phyloP scores from a whole-genome alignment of 1,140 invertebrate genomes.

The Zelostemma sp. region DNA sequence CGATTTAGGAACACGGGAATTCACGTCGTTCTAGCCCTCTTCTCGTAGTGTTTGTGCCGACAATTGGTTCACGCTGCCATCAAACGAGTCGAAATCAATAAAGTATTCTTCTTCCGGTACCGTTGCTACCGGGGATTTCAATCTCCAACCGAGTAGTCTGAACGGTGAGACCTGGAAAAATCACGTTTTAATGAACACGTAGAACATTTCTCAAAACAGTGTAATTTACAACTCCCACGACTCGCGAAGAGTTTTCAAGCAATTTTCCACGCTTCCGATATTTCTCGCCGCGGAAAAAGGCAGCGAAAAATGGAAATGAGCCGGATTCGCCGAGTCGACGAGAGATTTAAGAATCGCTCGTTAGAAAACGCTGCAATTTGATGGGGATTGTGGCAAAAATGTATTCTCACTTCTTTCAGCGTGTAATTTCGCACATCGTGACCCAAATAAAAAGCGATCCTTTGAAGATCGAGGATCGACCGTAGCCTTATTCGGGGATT shows the following conservation, averaged over 20 bases:
- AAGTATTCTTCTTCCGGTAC: constrained; percentile 20
- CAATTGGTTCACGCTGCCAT: constrained; percentile 21
- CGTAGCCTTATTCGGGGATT: constrained; percentile 64
- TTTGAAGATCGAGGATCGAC: constrained; percentile 62
- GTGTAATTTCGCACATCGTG: constrained; percentile 60
- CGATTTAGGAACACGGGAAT: neutral
- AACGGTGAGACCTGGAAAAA: constrained; percentile 58
- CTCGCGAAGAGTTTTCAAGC: no score
- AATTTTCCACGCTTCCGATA: no score
- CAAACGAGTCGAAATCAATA: constrained; percentile 53
- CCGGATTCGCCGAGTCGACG: no score
- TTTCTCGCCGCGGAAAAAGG: constrained; percentile 3
- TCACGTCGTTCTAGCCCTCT: neutral
- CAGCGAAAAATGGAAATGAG: neutral
- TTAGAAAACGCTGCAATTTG: no score
- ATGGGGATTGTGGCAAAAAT: no score
- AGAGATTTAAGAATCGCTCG: neutral
- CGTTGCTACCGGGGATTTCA: constrained; percentile 5
- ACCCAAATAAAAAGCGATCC: constrained; percentile 70
- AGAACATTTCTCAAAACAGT: no score
- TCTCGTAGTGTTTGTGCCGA: constrained; percentile 13
- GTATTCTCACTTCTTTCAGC: constrained; percentile 54
- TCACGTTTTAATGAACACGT: no score
- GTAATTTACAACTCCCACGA: no score
- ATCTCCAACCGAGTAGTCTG: constrained; percentile 44